Evolutionary conservation across 2,888 invertebrate genomes (phyloP), one percentile per base, ranked within the genome.

Genomic region (Melinaea marsaeus): DNA sequence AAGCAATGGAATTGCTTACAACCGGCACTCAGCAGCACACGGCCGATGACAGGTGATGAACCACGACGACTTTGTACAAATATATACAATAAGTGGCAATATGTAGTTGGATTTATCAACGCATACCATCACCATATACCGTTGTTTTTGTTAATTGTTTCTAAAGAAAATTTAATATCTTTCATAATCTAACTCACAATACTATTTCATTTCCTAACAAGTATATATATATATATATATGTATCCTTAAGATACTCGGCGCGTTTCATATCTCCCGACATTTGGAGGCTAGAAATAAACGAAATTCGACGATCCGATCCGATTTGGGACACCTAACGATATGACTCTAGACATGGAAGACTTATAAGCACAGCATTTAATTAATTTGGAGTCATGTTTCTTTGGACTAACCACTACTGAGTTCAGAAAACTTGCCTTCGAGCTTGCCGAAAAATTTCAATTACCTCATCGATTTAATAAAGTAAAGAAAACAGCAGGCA

Each of bases 1-100:
- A 85, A 34, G 84, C 87, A 1, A 90, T 90, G 90, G 88, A 89
- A 37, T 70, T 90, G 7, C 76, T 90, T 3, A 90, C 90, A 33
- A 90, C 90, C 4, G 90, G 90, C 1, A 90, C 87, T 35, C 90
- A 90, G 61, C 84, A 79, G 68, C 90, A 90, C 67, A 90, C 90
- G 35, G 83, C 90, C 42, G 90, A 90, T 69, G 84, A 87, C 67
- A 86, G 90, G 90, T 89, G 71, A 67, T 32, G 33, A 55, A 60
- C 33, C 48, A 51, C 13, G 4, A 51, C 32, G 13, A 51, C 6
- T 32, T 51, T 32, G 9, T 32, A 22, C 22, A 51, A 32, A 11
- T 9, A 51, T 32, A 42, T 42, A 6, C 35, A 4, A 2, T 55
- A 55, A 13, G 11, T 60, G 42, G 35, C 54, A 55, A 60, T 55